These are phyloP conservation scores for Taenioides sp. DNA, from an alignment of 2,797 vertebrate genomes.

Conservation along the genomic window DNA sequence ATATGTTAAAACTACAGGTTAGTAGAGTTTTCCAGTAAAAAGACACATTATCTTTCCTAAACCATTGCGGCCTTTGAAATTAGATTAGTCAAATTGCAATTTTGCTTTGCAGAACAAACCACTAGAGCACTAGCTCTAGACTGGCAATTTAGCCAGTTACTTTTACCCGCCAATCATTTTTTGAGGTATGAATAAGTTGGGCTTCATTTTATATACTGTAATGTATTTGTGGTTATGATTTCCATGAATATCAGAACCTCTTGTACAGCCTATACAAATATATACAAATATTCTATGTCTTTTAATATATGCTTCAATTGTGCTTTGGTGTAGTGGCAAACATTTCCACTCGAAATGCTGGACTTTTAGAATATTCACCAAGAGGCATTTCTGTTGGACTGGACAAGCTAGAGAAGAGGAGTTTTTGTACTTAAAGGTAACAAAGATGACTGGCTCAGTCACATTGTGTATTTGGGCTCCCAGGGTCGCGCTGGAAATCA, in stretches of 20 bases:
- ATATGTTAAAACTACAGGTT: too few species aligned
- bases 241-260: slow-evolving; percentile 20
- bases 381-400: slow-evolving; percentile 15
- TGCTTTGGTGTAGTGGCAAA: not conserved
- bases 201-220: slow-evolving; percentile 1
- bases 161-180: not conserved
- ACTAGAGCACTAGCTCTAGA: not conserved
- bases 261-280: slow-evolving; percentile 7
- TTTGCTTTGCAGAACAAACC: not conserved
- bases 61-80: not conserved
- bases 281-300: not conserved
- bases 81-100: not conserved
- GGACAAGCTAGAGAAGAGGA: slow-evolving; percentile 20
- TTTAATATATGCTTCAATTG: not conserved
- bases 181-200: not conserved
- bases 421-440: slow-evolving; percentile 35
- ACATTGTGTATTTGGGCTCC: slow-evolving; percentile 21
- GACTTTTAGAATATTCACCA: slow-evolving; percentile 19
- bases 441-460: slow-evolving; percentile 43
- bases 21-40: not conserved
- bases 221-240: slow-evolving; percentile 36
- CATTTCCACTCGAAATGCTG: slow-evolving; percentile 8
- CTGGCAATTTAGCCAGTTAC: not conserved
- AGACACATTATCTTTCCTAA: not conserved
- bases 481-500: slow-evolving; percentile 40